A percentile compares a stretch with the other conserved stretches of the same genome.
Evolutionary conservation across 1,140 invertebrate genomes (phyloP).

Genomic region (Acromyrmex charruanus): DNA sequence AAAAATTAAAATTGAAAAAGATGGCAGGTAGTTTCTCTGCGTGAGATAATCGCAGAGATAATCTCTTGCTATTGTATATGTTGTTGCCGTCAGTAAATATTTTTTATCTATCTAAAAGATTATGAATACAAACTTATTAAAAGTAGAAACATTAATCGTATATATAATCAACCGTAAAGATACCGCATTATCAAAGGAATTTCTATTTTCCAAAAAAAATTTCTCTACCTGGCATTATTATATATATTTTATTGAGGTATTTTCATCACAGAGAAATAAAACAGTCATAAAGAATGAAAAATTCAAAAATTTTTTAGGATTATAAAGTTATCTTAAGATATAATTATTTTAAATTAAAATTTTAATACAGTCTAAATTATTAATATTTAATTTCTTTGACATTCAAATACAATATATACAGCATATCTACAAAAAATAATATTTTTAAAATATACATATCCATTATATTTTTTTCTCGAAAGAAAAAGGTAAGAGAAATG

Average conservation of each 20-base stretch:
- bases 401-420: neutral
- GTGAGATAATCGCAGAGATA: constrained; percentile 49
- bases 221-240: too few relatives aligned
- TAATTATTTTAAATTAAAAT: neutral
- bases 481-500: neutral
- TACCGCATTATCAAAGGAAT: neutral
- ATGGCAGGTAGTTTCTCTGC: constrained; percentile 22
- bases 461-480: neutral
- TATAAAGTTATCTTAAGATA: neutral
- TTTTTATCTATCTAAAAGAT: constrained; percentile 62
- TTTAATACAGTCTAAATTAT: constrained; percentile 6
- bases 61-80: constrained; percentile 38
- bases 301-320: neutral
- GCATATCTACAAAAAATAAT: neutral
- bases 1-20: neutral
- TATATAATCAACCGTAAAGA: neutral
- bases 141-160: neutral
- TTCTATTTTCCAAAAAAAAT: neutral
- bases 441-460: neutral
- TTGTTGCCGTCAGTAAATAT: constrained; percentile 39
- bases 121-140: constrained; percentile 28
- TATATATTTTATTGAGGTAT: too few relatives aligned
- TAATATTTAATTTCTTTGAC: neutral
- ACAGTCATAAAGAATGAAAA: neutral
- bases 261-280: neutral